Percentiles rank a stretch among this genome's conserved stretches.
phyloP scores from a whole-genome alignment of 2,797 vertebrate genomes.

The Sus cebifrons region DNA sequence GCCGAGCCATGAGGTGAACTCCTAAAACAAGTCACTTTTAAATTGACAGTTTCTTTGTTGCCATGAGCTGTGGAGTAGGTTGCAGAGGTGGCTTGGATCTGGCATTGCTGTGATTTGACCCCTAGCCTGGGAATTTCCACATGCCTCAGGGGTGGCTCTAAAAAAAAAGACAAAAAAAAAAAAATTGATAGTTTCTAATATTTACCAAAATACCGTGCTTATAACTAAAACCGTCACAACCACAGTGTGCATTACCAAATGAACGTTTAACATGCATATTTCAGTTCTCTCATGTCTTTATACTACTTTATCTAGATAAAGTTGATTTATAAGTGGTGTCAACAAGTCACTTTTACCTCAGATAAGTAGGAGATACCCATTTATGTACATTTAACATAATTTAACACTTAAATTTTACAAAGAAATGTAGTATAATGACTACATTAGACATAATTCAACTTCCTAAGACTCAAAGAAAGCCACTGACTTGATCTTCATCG shows the following conservation, averaged over 20 bases:
- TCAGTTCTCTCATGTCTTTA: conserved; percentile 10
- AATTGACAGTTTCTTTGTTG: not conserved
- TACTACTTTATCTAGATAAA: conserved; percentile 19
- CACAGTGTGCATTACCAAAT: conserved; percentile 22
- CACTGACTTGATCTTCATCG: not conserved
- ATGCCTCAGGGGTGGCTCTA: too few species aligned
- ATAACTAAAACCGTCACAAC: conserved; percentile 21
- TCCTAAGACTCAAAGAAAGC: conserved; percentile 52
- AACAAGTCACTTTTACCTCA: not conserved
- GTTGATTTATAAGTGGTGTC: not conserved
- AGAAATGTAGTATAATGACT: conserved; percentile 6
- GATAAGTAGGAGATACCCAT: not conserved
- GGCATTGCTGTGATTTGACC: too few species aligned
- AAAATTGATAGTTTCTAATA: conserved; percentile 35
- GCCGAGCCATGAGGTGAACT: too few species aligned
- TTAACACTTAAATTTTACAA: conserved; percentile 48
- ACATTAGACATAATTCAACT: conserved; percentile 26
- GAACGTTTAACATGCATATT: conserved; percentile 44
- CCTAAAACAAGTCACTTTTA: conserved; percentile 17
- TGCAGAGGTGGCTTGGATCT: too few species aligned
- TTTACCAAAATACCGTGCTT: conserved; percentile 47
- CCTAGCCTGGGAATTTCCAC: too few species aligned
- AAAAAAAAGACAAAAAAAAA: too few species aligned
- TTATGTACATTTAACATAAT: conserved; percentile 34
- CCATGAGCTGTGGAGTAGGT: too few species aligned